phyloP scores from a whole-genome alignment of 2,797 vertebrate species.

The Rhabdomys pumilio region DNA sequence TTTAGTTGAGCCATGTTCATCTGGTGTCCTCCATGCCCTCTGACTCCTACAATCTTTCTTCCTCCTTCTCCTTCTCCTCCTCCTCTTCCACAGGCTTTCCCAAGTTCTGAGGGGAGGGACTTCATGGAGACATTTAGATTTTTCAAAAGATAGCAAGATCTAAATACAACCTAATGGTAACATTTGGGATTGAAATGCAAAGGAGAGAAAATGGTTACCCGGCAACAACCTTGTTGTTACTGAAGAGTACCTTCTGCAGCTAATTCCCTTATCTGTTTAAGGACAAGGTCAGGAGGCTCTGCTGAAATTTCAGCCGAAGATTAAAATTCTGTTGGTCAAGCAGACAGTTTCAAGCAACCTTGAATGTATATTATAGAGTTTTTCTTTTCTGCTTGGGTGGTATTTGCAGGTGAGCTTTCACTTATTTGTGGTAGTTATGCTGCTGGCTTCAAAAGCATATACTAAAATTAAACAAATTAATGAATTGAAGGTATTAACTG shows the following conservation, averaged over 20 bases:
- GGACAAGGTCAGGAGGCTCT: neutral
- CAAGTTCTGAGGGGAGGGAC: neutral
- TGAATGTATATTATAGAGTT: neutral
- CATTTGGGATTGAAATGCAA: neutral
- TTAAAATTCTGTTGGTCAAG: neutral
- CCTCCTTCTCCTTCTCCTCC: no score
- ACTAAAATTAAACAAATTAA: conserved; percentile 23
- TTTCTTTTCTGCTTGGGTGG: neutral
- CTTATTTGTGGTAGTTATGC: neutral
- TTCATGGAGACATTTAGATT: neutral
- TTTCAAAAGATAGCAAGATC: neutral
- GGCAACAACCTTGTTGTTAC: neutral
- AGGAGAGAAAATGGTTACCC: neutral
- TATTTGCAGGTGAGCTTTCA: neutral
- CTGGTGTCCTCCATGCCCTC: neutral
- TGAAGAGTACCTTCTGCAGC: neutral
- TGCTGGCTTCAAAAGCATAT: neutral
- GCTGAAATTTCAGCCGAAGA: neutral
- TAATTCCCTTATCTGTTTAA: neutral
- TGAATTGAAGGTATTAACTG: neutral
- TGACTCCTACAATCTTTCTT: neutral
- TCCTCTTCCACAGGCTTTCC: neutral
- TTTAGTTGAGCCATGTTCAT: no score
- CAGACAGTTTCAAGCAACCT: neutral
- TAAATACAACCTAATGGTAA: conserved; percentile 11